A percentile compares a stretch with the other conserved stretches of the same genome.
Evolutionary conservation across 2,113 vertebrate species (phyloP).

Genomic region (Diphyllodes magnificus): DNA sequence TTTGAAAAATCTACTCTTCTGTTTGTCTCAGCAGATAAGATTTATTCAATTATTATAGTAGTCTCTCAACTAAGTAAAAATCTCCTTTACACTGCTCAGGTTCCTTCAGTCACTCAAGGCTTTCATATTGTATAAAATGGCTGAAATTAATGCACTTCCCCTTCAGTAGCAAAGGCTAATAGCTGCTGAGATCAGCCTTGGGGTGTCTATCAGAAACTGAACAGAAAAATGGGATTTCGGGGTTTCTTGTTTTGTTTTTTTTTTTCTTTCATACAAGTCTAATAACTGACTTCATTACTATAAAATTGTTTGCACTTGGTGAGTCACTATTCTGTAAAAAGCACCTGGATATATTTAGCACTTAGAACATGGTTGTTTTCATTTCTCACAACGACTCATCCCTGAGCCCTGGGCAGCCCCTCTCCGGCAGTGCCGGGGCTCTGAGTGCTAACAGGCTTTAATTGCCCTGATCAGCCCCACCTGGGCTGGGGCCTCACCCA

Average conservation of each 20-base stretch:
- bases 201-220: background rate
- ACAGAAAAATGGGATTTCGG: background rate
- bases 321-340: background rate
- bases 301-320: background rate
- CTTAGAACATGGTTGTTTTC: background rate
- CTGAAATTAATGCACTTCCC: background rate
- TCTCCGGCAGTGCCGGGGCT: background rate
- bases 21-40: background rate
- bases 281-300: background rate
- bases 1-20: background rate
- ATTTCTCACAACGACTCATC: background rate
- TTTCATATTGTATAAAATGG: background rate
- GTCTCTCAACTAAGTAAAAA: background rate
- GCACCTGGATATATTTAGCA: background rate
- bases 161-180: background rate
- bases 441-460: background rate
- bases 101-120: background rate
- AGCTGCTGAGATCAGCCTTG: background rate
- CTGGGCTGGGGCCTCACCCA: background rate
- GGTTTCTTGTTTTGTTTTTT: background rate
- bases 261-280: background rate
- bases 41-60: background rate
- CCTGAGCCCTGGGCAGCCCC: background rate
- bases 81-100: background rate
- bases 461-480: background rate